phyloP scores from a whole-genome alignment of 1,140 invertebrate species.

The Protaetia brevitarsis region DNA sequence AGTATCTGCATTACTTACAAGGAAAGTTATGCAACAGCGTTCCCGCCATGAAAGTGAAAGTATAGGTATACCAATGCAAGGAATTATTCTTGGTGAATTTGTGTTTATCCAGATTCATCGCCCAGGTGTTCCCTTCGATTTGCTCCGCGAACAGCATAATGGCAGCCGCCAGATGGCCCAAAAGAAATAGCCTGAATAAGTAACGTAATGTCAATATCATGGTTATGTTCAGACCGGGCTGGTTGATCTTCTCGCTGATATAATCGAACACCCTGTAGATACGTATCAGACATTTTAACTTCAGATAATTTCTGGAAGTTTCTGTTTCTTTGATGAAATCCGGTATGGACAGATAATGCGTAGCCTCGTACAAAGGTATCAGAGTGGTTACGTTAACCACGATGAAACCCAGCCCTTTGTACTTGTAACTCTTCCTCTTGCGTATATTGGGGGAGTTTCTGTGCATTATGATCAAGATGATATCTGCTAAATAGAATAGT shows the following conservation, averaged over 20 bases:
- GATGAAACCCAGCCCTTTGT: background rate
- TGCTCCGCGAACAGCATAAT: background rate
- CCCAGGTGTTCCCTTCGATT: background rate
- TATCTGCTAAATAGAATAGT: constrained; percentile 3
- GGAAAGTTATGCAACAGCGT: background rate
- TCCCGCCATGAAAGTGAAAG: background rate
- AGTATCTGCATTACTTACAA: background rate
- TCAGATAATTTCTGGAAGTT: background rate
- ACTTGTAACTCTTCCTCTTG: background rate
- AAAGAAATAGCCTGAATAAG: background rate
- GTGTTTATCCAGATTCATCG: background rate
- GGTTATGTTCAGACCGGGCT: background rate
- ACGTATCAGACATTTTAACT: constrained; percentile 2
- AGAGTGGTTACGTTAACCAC: background rate
- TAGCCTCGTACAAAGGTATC: background rate
- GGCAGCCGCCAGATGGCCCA: background rate
- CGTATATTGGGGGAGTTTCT: background rate
- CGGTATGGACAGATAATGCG: background rate
- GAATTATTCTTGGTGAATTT: background rate
- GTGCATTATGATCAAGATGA: constrained; percentile 10
- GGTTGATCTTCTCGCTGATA: background rate
- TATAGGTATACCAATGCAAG: background rate
- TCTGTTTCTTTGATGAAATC: background rate
- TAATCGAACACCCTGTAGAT: background rate
- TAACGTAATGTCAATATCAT: background rate